Base-by-base conservation (phyloP, 2,113 vertebrate species). In the Cebidichthys violaceus region DNA sequence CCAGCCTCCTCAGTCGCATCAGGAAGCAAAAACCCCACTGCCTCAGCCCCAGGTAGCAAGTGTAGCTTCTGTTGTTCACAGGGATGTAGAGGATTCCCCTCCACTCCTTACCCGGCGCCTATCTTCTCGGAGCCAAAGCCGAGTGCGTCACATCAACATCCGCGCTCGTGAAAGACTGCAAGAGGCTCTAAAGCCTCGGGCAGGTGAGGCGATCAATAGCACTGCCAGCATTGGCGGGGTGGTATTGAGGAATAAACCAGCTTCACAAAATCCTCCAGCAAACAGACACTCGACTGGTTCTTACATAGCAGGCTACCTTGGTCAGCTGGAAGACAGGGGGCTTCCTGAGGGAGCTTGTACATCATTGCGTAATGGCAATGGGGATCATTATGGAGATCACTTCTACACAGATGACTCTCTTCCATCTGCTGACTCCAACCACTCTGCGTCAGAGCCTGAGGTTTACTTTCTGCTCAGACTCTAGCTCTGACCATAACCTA, bases 221-320 rank as follows among this genome's bases (percentile, higher is more conserved):
- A 2, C 89, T 0, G 43, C 80, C 45, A n/a, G 75, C 0, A 29
- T 84, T 3, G 85, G 87, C 0, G 97, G 93, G 0, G 96, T 99
- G 3, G 90, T 98, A 39, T 92, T 98, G 10, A 95, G 97, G 50
- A 96, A 88, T 91, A 97, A 96, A 83, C 86, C 96, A 0, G 68
- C 92, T 0, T 86, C 88, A 0, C 86, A 96, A 31, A 93, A 94
- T 50, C 94, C 89, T 0, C 11, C 86, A 0, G 70, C 89, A 20
- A 97, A 96, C 92, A 95, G 98, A 70, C 98, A 99, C 79, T 99
- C 98, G 3, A 99, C 98, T 0, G 98, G 98, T 73, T 99, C 98
- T 0, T 99, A 97, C 92, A 99, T 99, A 31, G 96, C 94, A 0
- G 96, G 97, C 29, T 98, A 96, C 88, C 92, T 98, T 79, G 95